These are phyloP conservation scores for Odontophorus gujanensis DNA, from an alignment of 2,113 vertebrate genomes.

Conservation along the genomic window DNA sequence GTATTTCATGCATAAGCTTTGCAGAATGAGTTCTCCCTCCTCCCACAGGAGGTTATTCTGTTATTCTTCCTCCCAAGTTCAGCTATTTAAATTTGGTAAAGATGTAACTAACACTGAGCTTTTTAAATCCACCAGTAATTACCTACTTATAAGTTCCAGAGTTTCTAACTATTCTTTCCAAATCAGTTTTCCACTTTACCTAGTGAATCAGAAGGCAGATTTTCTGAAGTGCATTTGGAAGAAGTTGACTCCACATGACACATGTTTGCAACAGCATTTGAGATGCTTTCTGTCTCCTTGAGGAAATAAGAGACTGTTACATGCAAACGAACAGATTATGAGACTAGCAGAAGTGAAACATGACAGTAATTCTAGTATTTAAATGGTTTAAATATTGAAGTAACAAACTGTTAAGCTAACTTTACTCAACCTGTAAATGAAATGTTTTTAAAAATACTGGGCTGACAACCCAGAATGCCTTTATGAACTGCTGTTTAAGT, in stretches of 20 bases:
- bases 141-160: not conserved
- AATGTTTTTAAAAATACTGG: not conserved
- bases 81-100: not conserved
- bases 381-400: not conserved
- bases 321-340: not conserved
- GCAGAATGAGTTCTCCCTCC: not conserved
- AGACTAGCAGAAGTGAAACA: not conserved
- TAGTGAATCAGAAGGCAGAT: not conserved
- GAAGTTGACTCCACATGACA: not conserved
- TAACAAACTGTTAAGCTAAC: not conserved
- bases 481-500: not conserved
- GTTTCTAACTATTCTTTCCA: not conserved
- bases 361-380: not conserved
- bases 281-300: conserved; percentile 58
- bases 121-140: not conserved
- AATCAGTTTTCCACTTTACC: conserved; percentile 14
- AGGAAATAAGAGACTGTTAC: conserved; percentile 14
- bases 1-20: not conserved
- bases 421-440: not conserved
- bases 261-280: not conserved
- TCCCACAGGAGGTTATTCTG: not conserved
- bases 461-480: not conserved
- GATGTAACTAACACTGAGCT: accelerated
- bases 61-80: not conserved
- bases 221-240: not conserved